Base-by-base conservation (phyloP, 2,888 invertebrate genomes). In the Yponomeuta malinellus region DNA sequence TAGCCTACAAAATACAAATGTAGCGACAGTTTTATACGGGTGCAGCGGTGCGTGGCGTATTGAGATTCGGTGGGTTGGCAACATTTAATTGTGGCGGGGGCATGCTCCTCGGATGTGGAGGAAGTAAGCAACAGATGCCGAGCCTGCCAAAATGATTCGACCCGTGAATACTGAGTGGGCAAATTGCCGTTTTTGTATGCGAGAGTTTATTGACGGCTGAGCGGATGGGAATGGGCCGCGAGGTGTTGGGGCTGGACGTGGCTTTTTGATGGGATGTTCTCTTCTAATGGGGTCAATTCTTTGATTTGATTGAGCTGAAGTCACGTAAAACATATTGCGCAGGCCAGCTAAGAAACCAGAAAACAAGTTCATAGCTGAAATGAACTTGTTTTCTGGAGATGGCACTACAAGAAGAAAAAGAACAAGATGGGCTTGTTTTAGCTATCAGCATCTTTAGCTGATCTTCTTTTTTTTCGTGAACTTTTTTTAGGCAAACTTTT, bases 21-120 rank as follows among this genome's bases (percentile, higher is more conserved):
- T 63, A 63, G 70, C 65, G 64, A 48, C 70, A 48, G 52, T 48
- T 33, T 23, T 43, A 37, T 66, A n/a, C 66, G 77, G 74, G 76
- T 76, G 82, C 80, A 78, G 72, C 77, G 84, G 81, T 82, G 86
- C 83, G 83, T 82, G 63, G n/a, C 68, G 78, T 78, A 89, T 91
- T 90, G 80, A 79, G 83, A 86, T 73, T 75, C 84, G 84, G 69
- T 80, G 81, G 84, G 77, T 84, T 84, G 90, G 84, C 84, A 81
- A 86, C 84, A 89, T 91, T 91, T 91, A 91, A 91, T 91, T 91
- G 91, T 83, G 84, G 84, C 78, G 76, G 75, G 67, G 59, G 67
- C 37, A 66, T 66, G 64, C 10, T 63, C 48, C 37, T 15, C 67
- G 74, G 72, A 69, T 23, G 68, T 69, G 64, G 70, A 72, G 74